phyloP scores from a whole-genome alignment of 2,113 vertebrate genomes.

The Xiphophorus maculatus region DNA sequence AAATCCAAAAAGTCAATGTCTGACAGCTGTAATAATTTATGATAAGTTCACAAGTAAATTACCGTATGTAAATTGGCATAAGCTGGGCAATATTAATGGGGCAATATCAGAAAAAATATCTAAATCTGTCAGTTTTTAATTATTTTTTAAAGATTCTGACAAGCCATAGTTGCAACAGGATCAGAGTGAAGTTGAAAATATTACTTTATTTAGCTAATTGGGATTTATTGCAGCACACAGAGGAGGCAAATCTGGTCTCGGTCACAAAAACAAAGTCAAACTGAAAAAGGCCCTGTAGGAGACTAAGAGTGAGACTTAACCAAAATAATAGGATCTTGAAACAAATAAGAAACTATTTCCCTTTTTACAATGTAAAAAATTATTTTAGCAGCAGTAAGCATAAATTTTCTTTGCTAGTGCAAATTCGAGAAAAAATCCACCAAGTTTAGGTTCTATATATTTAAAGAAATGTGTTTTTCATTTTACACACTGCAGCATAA shows the following conservation, averaged over 20 bases:
- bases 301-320: neutral
- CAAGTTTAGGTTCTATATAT: no score
- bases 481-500: neutral
- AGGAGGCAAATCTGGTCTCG: constrained; percentile 6
- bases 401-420: neutral
- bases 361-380: neutral
- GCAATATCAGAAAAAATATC: no score
- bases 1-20: neutral
- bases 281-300: neutral
- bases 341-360: neutral
- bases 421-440: neutral
- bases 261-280: constrained; percentile 34
- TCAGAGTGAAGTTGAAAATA: neutral
- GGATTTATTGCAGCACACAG: neutral
- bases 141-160: no score
- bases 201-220: neutral
- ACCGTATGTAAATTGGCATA: no score
- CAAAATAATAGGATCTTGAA: neutral
- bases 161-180: neutral
- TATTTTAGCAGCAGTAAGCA: neutral
- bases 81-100: no score
- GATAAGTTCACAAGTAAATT: neutral
- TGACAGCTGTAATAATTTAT: neutral
- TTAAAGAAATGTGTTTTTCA: neutral
- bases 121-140: no score